Conservation (phyloP, 2,113 vertebrate species). For the Mastomys coucha region DNA sequence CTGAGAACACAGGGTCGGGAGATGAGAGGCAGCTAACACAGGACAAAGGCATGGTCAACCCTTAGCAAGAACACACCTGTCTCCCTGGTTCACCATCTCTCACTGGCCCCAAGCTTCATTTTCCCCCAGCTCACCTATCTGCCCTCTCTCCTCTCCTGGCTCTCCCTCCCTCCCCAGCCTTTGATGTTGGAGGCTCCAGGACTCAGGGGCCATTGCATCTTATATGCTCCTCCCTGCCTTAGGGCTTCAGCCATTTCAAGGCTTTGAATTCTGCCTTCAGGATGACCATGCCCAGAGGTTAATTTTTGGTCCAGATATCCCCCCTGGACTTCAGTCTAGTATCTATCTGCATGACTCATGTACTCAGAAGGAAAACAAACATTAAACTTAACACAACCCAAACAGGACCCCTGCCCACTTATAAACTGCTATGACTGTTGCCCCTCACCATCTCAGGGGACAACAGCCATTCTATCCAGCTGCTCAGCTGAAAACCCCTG, state of each 20-base stretch:
- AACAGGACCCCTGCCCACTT: neutral
- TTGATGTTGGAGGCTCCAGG: neutral
- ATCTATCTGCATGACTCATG: neutral
- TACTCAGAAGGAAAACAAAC: neutral
- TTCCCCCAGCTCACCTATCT: neutral
- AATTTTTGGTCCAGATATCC: neutral
- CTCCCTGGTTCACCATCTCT: neutral
- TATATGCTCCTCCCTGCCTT: no score
- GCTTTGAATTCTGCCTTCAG: neutral
- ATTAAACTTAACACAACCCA: neutral
- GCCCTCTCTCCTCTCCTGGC: neutral
- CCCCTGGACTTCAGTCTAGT: neutral
- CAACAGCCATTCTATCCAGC: neutral
- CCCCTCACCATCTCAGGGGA: neutral
- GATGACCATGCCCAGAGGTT: neutral
- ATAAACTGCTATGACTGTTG: fast-evolving
- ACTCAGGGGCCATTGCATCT: no score
- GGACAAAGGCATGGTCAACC: neutral
- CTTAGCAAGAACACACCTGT: neutral
- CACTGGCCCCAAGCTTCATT: neutral
- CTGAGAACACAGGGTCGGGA: neutral
- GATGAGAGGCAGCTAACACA: neutral
- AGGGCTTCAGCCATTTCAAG: neutral
- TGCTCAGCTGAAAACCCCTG: neutral
- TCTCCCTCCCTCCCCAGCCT: neutral